phyloP scores from a whole-genome alignment of 2,888 invertebrate genomes.

The Hemithea aestivaria region DNA sequence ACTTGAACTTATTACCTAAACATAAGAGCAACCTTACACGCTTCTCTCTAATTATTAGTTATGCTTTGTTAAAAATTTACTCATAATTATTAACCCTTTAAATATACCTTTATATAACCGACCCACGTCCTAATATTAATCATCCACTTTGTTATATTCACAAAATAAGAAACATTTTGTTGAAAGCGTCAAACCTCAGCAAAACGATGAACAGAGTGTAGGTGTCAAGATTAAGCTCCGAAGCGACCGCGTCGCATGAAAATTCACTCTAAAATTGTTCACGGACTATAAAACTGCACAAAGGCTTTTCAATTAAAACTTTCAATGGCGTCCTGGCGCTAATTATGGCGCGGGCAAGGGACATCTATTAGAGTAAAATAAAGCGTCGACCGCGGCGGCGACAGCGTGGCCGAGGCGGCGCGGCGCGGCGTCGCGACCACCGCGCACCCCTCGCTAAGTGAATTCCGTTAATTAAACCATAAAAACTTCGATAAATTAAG shows the following conservation, averaged over 20 bases:
- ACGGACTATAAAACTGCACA: constrained; percentile 71
- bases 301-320: constrained; percentile 78
- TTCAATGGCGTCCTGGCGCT: constrained; percentile 68
- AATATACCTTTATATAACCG: constrained; percentile 4
- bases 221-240: constrained; percentile 50
- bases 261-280: constrained; percentile 64
- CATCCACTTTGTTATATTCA: constrained; percentile 4
- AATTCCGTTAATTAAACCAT: constrained; percentile 81
- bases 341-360: constrained; percentile 60
- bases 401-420: constrained; percentile 38
- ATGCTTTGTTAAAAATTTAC: constrained; percentile 11
- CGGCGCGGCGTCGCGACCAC: constrained; percentile 36
- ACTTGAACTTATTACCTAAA: constrained; percentile 12
- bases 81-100: constrained; percentile 1
- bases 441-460: constrained; percentile 61
- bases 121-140: constrained; percentile 1
- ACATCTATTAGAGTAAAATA: constrained; percentile 62
- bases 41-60: constrained; percentile 15
- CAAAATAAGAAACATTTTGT: neutral
- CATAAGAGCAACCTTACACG: constrained; percentile 15
- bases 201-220: constrained; percentile 28
- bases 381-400: constrained; percentile 37
- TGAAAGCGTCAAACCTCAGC: neutral
- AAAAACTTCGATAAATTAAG: constrained; percentile 81
- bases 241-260: constrained; percentile 39